Evolutionary conservation across 2,888 invertebrate genomes (phyloP).

Genomic region (Lepidonotus clava): DNA sequence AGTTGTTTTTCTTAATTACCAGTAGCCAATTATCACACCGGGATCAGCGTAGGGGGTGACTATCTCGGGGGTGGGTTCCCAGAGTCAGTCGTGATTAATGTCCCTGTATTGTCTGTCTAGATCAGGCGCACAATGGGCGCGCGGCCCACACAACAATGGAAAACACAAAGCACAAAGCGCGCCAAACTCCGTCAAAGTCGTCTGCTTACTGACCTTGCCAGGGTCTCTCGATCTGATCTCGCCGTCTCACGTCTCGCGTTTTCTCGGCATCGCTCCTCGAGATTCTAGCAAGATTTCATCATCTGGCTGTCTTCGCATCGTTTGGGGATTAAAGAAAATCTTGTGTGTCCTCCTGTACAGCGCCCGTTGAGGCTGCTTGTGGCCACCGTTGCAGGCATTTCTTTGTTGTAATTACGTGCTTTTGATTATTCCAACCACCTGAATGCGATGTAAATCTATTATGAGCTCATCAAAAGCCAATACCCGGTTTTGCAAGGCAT

Average conservation of each 20-base stretch:
- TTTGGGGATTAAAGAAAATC: too few species aligned
- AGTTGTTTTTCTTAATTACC: constrained; percentile 21
- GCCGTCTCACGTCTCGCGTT: background rate
- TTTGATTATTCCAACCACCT: too few species aligned
- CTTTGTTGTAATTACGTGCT: too few species aligned
- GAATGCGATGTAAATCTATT: too few species aligned
- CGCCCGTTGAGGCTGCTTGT: too few species aligned
- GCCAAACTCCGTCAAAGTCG: constrained; percentile 20
- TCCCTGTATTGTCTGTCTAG: constrained; percentile 22
- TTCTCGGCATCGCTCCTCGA: background rate
- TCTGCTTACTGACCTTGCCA: background rate
- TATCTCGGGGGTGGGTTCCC: background rate
- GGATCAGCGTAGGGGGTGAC: constrained; percentile 17
- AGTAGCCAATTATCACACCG: constrained; percentile 34
- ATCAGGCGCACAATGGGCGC: constrained; percentile 16
- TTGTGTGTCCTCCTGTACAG: too few species aligned
- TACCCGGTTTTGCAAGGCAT: too few species aligned
- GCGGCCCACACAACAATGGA: background rate
- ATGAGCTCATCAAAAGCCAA: too few species aligned
- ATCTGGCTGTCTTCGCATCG: too few species aligned
- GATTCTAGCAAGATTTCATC: too few species aligned
- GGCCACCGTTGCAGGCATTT: too few species aligned
- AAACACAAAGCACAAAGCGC: constrained; percentile 21
- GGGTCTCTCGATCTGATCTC: background rate
- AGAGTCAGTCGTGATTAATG: constrained; percentile 21